Percentiles rank a stretch among this genome's conserved stretches.
phyloP scores from a whole-genome alignment of 2,113 vertebrate species.

The Ammodytes marinus region DNA sequence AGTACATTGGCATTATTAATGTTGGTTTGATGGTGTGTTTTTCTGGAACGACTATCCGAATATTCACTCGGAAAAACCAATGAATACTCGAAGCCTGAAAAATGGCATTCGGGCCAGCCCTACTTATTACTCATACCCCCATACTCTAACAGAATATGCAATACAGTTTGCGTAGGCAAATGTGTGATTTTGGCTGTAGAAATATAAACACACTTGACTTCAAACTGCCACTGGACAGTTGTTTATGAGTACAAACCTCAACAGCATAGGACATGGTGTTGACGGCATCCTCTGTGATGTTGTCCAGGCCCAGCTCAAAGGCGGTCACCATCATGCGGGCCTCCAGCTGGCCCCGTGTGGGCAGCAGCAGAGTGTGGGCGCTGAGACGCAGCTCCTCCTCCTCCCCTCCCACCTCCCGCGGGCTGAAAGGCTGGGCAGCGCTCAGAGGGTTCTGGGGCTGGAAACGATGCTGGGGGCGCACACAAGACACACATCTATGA shows the following conservation, averaged over 20 bases:
- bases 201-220: neutral
- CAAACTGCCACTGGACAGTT: neutral
- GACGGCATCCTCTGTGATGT: conserved; percentile 93
- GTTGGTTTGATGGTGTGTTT: too few relatives aligned
- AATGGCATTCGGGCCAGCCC: too few relatives aligned
- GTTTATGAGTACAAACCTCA: conserved; percentile 85
- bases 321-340: conserved; percentile 97
- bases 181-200: neutral
- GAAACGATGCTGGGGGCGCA: conserved; percentile 91
- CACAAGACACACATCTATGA: neutral
- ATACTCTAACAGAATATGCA: too few relatives aligned
- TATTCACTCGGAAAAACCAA: too few relatives aligned
- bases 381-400: conserved; percentile 96
- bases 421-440: conserved; percentile 93
- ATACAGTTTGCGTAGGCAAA: neutral
- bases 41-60: too few relatives aligned
- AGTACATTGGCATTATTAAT: too few relatives aligned
- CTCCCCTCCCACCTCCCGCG: conserved; percentile 88
- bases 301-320: conserved; percentile 95
- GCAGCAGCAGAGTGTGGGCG: conserved; percentile 94
- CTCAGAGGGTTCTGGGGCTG: conserved; percentile 96
- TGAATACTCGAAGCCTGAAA: too few relatives aligned
- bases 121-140: too few relatives aligned
- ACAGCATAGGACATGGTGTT: conserved; percentile 89
- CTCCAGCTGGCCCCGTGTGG: conserved; percentile 93